Evolutionary conservation across 2,888 invertebrate genomes (phyloP), one percentile per base, ranked within the genome.

Genomic region (Coleophora deauratella): DNA sequence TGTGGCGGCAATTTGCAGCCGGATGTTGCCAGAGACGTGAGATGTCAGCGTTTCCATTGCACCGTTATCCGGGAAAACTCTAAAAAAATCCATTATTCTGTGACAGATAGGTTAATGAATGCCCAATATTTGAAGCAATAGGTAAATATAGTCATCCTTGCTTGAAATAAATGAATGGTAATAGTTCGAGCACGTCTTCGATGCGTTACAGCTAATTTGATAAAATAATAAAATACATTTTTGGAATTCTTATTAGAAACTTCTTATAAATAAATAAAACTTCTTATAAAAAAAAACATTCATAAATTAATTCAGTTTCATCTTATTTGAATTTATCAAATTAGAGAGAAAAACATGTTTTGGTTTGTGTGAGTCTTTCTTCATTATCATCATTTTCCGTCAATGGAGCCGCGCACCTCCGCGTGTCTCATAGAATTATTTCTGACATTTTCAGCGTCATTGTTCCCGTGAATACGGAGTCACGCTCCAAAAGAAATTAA

Each of bases 401-500:
- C 11, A 66, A 58, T 70, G 78, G 68, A 68, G 12, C 45, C 56
- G 45, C 41, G 46, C 39, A 40, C 43, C 42, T 46, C 68, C 64
- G 71, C 72, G 75, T 76, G 81, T 81, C 84, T 84, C 84, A 75
- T 76, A 80, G 78, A 82, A 81, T 81, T 72, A 81, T 82, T 77
- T 75, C 79, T 75, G 73, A 64, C 79, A 78, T 81, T 81, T 81
- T 82, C 77, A 82, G 72, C 73, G 64, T 76, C 71, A 84, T 85
- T 84, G 81, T 85, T 70, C 76, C 57, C 64, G 51, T 73, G 72
- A 75, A 76, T 67, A 70, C 71, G 60, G 62, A 77, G 81, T 82
- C 81, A 85, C 84, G 82, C 76, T 82, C 80, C 79, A 81, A 77
- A 76, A 84, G 82, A 68, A 82, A 77, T 80, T 80, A 81, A 84